Base-by-base conservation (phyloP, 2,888 invertebrate species). In the Ommatoiulus sabulosus region DNA sequence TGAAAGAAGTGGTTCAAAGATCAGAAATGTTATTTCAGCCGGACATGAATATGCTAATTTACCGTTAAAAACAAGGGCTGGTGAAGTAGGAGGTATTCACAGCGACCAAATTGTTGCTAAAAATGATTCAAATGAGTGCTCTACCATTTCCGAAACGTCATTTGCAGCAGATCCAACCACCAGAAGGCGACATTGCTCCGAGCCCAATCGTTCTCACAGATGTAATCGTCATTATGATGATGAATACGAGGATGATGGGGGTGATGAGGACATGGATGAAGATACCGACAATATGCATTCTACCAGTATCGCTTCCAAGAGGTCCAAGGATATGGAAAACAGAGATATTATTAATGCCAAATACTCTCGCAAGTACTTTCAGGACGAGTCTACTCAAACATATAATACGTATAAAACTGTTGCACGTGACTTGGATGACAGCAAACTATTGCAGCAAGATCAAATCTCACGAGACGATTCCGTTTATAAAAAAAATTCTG, bases 331-430 rank as follows among this genome's bases (percentile, higher is more conserved):
- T 72, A 3, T 44, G n/a, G 72, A 52, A 43, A 44, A 80, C n/a
- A 72, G 44, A 44, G 63, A 87, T 20, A 80, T 80, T 80, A 24
- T 10, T 15, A 80, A 43, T 15, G 35, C 35, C n/a, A 86, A 44
- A 46, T 44, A 17, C 7, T 46, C 44, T 35, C 44, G 46, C n/a
- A 88, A 88, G n/a, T 84, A 89, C 63, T 89, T 87, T 89, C 89
- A 89, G 63, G 89, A 89, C 87, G 86, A 72, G 12, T 89, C 72
- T 17, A 89, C 89, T 20, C 89, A 89, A 44, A 89, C 89, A 2
- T 44, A 20, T 44, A 72, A 72, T 35, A 24, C 24, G 24, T 72
- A 24, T 10, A 72, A 24, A 72, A 72, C 72, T 10, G 72, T 10
- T 3, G 10, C 72, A n/a, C 72, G 7, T 10, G 72, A 72, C 24